Conservation (phyloP, 2,797 vertebrate genomes). For the Chiroxiphia lanceolata region DNA sequence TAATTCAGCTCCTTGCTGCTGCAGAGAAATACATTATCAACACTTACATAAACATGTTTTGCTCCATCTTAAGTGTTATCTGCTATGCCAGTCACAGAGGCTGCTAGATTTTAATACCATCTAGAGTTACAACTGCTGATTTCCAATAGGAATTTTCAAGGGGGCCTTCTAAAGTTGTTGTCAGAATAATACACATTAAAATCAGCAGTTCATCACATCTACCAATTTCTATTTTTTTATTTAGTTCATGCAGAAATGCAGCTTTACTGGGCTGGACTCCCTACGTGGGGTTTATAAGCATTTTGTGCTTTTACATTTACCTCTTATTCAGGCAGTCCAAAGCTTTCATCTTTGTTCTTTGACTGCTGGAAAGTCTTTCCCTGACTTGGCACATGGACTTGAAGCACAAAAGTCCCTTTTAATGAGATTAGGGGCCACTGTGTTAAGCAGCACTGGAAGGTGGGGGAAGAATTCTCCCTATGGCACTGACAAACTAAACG, state of each 20-base stretch:
- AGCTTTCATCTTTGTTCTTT: background rate
- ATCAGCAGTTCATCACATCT: background rate
- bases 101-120: background rate
- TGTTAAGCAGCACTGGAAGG: background rate
- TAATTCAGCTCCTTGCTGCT: background rate
- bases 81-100: background rate
- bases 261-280: background rate
- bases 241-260: background rate
- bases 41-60: background rate
- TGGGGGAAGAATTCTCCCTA: background rate
- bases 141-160: background rate
- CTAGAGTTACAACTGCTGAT: background rate
- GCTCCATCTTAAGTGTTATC: background rate
- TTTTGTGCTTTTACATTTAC: background rate
- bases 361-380: background rate
- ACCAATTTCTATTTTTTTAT: background rate
- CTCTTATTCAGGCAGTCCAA: background rate
- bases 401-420: background rate
- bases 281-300: fast-evolving
- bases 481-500: background rate
- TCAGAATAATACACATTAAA: background rate
- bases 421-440: background rate
- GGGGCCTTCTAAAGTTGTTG: background rate
- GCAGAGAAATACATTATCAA: background rate
- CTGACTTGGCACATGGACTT: background rate